These are phyloP conservation scores for Iphiclides podalirius DNA, from an alignment of 2,888 invertebrate species.

Conservation along the genomic window DNA sequence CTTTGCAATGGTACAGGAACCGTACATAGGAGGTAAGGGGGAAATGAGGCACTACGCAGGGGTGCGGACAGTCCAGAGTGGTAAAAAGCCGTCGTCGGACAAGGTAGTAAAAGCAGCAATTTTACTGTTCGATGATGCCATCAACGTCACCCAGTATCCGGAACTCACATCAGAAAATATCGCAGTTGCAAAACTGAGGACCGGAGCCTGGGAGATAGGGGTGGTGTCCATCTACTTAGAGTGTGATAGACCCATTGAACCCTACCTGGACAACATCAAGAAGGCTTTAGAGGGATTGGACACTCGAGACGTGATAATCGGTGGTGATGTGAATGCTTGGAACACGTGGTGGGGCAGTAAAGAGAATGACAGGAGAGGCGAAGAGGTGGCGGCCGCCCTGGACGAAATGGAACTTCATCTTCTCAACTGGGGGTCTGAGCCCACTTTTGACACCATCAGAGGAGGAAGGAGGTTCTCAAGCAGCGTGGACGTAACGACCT, in stretches of 20 bases:
- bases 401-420: background rate
- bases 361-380: background rate
- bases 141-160: slow-evolving; percentile 9
- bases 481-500: background rate
- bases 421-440: background rate
- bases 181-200: slow-evolving; percentile 12
- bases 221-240: slow-evolving; percentile 22
- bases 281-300: background rate
- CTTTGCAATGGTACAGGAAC: background rate
- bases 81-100: background rate
- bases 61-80: background rate
- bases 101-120: slow-evolving; percentile 17
- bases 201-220: slow-evolving; percentile 11
- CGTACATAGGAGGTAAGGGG: background rate
- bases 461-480: background rate
- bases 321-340: slow-evolving; percentile 25
- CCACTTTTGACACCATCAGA: background rate
- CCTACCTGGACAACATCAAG: slow-evolving; percentile 4
- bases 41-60: background rate
- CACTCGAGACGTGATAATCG: slow-evolving; percentile 9
- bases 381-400: background rate
- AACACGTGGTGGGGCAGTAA: slow-evolving; percentile 10
- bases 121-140: slow-evolving; percentile 9
- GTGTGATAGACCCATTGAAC: slow-evolving; percentile 15
- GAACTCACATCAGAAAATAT: slow-evolving; percentile 19